Evolutionary conservation across 1,140 invertebrate genomes (phyloP), one percentile per base, ranked within the genome.

Genomic region (Apis dorsata): DNA sequence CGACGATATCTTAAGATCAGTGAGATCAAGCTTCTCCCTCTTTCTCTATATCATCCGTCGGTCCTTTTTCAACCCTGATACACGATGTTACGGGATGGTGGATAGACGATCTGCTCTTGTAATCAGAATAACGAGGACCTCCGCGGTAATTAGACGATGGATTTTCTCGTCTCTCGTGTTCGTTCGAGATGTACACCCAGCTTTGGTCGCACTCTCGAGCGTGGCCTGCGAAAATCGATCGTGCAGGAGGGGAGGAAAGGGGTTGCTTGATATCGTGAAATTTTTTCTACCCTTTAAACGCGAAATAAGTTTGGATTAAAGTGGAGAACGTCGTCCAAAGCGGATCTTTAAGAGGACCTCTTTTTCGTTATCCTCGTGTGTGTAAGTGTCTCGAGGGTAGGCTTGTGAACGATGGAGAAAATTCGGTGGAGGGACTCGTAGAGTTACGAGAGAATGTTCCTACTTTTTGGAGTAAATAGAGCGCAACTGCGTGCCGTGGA

Each of bases 41-140:
- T 19, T 9, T 3, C 11, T 53, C 34, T 57, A 2, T 0, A 53
- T 12, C 55, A 15, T 59, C n/a, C 44, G 13, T 7, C 17, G 13
- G 63, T 24, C 17, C n/a, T 59, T 73, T 59, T 74, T 84, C 59
- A 62, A 69, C 44, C 77, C 28, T 12, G 49, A 59, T 71, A 57
- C 76, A 57, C 76, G 66, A 79, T 44, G 74, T 83, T 81, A 71
- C 75, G 65, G 76, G 76, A 79, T 66, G 81, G 49, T 44, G 65
- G 55, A 17, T 44, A 79, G 68, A 79, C 68, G 81, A 65, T 71
- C 59, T 63, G n/a, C 68, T 83, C 81, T 53, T 83, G 76, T 83
- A 83, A 83, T 83, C 81, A 79, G 68, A 79, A 79, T 83, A 83
- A 83, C 59, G 81, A 83, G 81, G 76, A 79, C 66, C 75, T 57